These are phyloP conservation scores for Podotricha telesiphe DNA, from an alignment of 2,888 invertebrate genomes.

Conservation along the genomic window DNA sequence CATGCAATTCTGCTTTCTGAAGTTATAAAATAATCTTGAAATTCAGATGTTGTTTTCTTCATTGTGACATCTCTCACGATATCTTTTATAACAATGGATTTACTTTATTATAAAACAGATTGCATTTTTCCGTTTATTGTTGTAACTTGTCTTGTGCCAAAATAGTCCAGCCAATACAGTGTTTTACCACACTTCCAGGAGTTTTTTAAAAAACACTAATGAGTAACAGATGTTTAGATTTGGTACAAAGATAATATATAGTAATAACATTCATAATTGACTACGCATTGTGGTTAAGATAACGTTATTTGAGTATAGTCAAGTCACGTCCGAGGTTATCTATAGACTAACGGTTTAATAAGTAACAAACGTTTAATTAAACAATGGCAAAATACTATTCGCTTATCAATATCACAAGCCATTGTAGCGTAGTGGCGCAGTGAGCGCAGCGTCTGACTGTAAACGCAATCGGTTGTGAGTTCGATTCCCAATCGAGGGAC, in stretches of 20 bases:
- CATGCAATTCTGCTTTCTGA: too few relatives aligned
- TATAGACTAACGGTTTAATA: conserved; percentile 47
- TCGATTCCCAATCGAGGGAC: too few relatives aligned
- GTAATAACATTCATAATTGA: conserved; percentile 53
- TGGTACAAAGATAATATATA: conserved; percentile 55
- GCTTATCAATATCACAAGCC: too few relatives aligned
- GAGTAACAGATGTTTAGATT: conserved; percentile 55
- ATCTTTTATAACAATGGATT: background rate
- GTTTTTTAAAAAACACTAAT: background rate
- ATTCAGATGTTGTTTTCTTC: background rate
- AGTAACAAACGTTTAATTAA: too few relatives aligned
- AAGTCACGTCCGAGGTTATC: conserved; percentile 50
- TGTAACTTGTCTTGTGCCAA: background rate
- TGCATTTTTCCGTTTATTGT: background rate
- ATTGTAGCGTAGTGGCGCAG: too few relatives aligned
- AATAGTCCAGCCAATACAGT: background rate
- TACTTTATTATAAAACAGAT: background rate
- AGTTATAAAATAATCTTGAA: background rate
- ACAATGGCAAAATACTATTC: too few relatives aligned
- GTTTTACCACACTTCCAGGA: background rate
- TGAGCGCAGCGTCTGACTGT: too few relatives aligned
- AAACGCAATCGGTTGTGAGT: too few relatives aligned
- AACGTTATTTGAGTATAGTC: conserved; percentile 51
- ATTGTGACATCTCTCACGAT: background rate
- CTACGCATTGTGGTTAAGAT: conserved; percentile 52